Evolutionary conservation across 2,888 invertebrate genomes (phyloP), one percentile per base, ranked within the genome.

Genomic region (Caenorhabditis sp.): DNA sequence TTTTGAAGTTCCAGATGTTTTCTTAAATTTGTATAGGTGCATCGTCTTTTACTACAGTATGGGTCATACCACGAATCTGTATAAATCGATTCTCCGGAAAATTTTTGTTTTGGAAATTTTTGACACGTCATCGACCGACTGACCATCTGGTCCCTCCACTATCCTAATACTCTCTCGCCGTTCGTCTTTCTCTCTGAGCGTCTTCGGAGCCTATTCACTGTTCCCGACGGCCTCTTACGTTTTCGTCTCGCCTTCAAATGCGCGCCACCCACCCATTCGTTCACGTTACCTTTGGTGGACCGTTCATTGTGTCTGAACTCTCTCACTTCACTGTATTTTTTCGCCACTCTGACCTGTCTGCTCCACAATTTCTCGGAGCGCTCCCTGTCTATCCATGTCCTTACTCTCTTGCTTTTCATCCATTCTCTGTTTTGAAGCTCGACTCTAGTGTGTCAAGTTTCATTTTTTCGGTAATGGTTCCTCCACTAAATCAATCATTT

Each of bases 121-220:
- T 55, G 35, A 48, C 56, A 68, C 68, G 58, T 68, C 58, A 68
- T 46, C 70, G 35, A 2, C 22, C 20, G 22, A 46, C 39, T 55
- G 24, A 30, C 37, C 61, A 61, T 71, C 70, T 71, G 41, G 5
- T 2, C 26, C 45, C 61, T 59, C 59, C 52, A 24, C 2, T 2
- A 27, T 35, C 20, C 13, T 0, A 2, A 46, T 35, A 46, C 70
- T 71, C 45, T 61, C 70, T 71, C 70, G 55, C 20, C 53, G 20
- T 17, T 71, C 32, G 41, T 55, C 27, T 32, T 8, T 15, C 17
- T 24, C 39, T 55, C 55, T 37, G 22, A 4, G 55, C 46, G 45
- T 66, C 56, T 66, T 27, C 32, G 24, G 66, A 66, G 66, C 66
- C 27, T 48, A 24, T 41, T 13, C 30, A 50, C 39, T 35, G 20